Conservation (phyloP, 2,888 invertebrate species). For the Drosophila paranaensis region DNA sequence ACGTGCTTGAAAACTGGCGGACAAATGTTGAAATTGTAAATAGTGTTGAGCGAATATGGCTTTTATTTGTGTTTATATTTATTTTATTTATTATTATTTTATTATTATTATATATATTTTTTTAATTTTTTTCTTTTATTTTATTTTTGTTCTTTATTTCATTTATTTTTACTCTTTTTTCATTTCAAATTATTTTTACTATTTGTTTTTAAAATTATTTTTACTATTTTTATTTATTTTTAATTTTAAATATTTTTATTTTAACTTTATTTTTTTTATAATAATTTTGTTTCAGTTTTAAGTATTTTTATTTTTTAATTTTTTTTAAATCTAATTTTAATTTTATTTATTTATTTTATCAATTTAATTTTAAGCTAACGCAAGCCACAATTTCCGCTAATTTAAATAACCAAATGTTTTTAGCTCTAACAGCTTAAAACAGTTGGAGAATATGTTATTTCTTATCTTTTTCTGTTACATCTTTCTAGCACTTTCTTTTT, state of each 20-base stretch:
- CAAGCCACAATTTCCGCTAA: neutral
- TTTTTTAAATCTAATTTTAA: no score
- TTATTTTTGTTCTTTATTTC: no score
- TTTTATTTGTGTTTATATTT: neutral
- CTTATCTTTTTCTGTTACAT: neutral
- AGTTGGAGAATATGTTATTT: neutral
- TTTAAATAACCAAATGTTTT: neutral
- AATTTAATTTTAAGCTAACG: neutral
- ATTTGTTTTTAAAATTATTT: no score
- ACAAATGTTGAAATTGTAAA: constrained; percentile 2
- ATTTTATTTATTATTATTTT: no score
- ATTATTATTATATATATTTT: no score
- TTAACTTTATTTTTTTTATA: no score
- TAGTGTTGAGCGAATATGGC: constrained; percentile 2
- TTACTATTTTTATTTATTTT: neutral
- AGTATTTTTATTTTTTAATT: no score
- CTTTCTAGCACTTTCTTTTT: neutral
- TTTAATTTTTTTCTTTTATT: no score
- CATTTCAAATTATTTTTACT: neutral
- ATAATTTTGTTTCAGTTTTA: no score
- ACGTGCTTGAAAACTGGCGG: constrained; percentile 19
- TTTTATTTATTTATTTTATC: neutral
- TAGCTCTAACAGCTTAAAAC: neutral
- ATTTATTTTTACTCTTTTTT: no score
- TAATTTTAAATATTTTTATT: no score